These are phyloP conservation scores for Chaenodraco wilsoni DNA, from an alignment of 2,797 vertebrate species.

Conservation along the genomic window DNA sequence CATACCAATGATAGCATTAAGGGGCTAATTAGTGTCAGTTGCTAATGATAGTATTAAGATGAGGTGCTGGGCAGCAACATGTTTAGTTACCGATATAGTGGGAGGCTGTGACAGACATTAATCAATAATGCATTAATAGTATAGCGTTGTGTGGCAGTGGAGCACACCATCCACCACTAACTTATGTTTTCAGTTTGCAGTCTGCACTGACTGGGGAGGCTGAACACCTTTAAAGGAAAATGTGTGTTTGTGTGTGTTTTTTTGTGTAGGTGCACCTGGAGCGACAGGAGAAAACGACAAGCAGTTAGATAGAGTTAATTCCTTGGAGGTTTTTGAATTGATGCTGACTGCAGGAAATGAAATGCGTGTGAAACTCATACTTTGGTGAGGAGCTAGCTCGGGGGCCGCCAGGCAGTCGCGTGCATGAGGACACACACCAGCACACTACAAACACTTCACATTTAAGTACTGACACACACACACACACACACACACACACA, in stretches of 20 bases:
- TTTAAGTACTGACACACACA: slow-evolving; percentile 38
- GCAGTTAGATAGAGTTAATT: slow-evolving; percentile 72
- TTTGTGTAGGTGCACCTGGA: slow-evolving; percentile 36
- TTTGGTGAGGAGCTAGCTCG: slow-evolving; percentile 50
- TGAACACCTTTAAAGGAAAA: slow-evolving; percentile 59
- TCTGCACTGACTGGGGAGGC: slow-evolving; percentile 45
- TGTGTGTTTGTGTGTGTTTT: slow-evolving; percentile 8
- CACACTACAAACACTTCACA: slow-evolving; percentile 21
- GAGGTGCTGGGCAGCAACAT: slow-evolving; percentile 8
- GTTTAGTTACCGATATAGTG: slow-evolving; percentile 35
- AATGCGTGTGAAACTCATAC: slow-evolving; percentile 64
- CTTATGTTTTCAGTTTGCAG: slow-evolving; percentile 44
- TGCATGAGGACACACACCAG: not conserved
- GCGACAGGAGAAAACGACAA: slow-evolving; percentile 59
- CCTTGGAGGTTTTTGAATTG: slow-evolving; percentile 69
- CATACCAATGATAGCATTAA: slow-evolving; percentile 1
- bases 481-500: slow-evolving; percentile 21
- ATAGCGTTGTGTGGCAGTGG: slow-evolving; percentile 45
- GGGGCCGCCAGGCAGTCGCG: slow-evolving; percentile 26
- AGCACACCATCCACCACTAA: slow-evolving; percentile 67
- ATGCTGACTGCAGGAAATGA: slow-evolving; percentile 76
- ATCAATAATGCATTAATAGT: slow-evolving; percentile 69
- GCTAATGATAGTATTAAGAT: slow-evolving; percentile 41
- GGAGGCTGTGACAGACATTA: slow-evolving; percentile 55
- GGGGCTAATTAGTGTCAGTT: slow-evolving; percentile 54